Evolutionary conservation across 1,140 invertebrate genomes (phyloP), one percentile per base, ranked within the genome.

Genomic region (Formica selysi): DNA sequence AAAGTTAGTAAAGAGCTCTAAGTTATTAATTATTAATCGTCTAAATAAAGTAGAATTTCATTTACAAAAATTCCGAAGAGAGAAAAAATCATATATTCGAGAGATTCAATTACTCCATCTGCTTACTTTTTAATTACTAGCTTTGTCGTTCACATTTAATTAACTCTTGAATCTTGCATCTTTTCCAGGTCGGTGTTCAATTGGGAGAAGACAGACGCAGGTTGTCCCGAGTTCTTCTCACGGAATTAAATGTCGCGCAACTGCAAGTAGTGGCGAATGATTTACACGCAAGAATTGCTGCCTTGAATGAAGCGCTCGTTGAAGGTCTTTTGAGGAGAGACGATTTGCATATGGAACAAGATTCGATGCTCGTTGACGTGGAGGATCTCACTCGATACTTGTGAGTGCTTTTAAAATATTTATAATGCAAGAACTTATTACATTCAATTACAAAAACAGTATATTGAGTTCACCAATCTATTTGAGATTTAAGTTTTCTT

Each of bases 301-400:
- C 96, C 83, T 95, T 99, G 79, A 99, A 99, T 95, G 98, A 99
- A 94, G 96, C 97, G 64, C 95, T 99, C 44, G 98, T 99, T 3
- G 97, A 98, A 92, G 96, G 98, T 89, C 95, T 99, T 80, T 97
- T 99, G 95, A 97, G 98, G 88, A 96, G 98, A 89, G 98, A 99
- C 96, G 98, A 99, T 94, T 95, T 99, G 22, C 98, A 99, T 94
- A 99, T 99, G 98, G 98, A 98, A 88, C 98, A 99, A 95, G 99
- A 99, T 95, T 99, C 98, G 19, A 99, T 99, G 98, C 96, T 99
- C 79, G 98, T 99, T 6, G 98, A 99, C 93, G 98, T 99, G 89
- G 98, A 99, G 95, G 98, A 99, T 95, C 96, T 99, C 61, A 99
- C 98, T 48, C 96, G 98, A 96, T 99, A 98, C 94, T 95, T 98